These are phyloP conservation scores for Listronotus bonariensis DNA, from an alignment of 1,140 invertebrate genomes.

Conservation along the genomic window DNA sequence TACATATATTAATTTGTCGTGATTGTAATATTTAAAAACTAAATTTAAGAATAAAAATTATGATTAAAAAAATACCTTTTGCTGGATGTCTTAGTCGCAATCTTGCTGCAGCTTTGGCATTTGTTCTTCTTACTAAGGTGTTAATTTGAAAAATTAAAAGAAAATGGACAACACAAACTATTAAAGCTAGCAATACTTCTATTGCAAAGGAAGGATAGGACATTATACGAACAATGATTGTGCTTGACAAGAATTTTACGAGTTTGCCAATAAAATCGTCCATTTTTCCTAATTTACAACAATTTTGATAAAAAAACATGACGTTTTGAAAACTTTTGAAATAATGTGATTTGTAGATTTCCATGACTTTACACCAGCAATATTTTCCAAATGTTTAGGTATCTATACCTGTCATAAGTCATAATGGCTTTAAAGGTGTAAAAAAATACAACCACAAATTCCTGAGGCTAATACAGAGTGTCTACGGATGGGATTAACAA, in stretches of 20 bases:
- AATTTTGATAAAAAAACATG: conserved; percentile 28
- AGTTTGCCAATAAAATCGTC: conserved; percentile 36
- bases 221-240: conserved; percentile 34
- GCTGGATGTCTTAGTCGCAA: conserved; percentile 30
- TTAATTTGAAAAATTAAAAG: conserved; percentile 41
- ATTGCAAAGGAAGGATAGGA: conserved; percentile 40
- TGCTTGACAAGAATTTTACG: conserved; percentile 39
- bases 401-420: too few species aligned
- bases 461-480: too few species aligned
- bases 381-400: too few species aligned
- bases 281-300: conserved; percentile 32
- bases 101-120: conserved; percentile 31
- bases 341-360: too few species aligned
- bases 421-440: too few species aligned
- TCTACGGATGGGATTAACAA: too few species aligned
- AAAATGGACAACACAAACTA: conserved; percentile 35
- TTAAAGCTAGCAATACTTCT: conserved; percentile 35
- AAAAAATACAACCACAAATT: too few species aligned
- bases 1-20: too few species aligned
- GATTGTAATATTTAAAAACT: too few species aligned
- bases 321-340: not conserved
- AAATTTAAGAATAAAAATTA: too few species aligned
- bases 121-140: conserved; percentile 33
- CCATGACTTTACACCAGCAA: too few species aligned
- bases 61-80: conserved; percentile 26